Evolutionary conservation across 2,113 vertebrate genomes (phyloP), one percentile per base, ranked within the genome.

Genomic region (Oxygymnocypris stewartii): DNA sequence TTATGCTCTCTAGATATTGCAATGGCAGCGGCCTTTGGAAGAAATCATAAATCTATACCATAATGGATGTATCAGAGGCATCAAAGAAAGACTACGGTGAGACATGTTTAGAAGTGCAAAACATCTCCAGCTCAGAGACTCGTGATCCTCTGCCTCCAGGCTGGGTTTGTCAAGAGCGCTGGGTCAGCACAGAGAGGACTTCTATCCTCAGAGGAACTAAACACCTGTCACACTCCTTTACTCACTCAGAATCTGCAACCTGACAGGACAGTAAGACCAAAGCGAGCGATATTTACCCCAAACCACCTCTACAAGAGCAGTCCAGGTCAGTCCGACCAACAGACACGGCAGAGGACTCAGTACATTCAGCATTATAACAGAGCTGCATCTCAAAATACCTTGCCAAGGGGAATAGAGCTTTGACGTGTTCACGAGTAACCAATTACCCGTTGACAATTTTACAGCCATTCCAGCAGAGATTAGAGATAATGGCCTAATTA

Each of bases 401-500:
- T 11, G 28, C 31, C 25, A 47, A 69, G 42, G 80, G 16, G 25
- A 20, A 51, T 51, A 31, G 35, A 69, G 65, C 42, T 8, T 71
- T 54, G 11, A 69, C 69, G 47, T 71, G 6, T 16, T 51, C 49
- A 69, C 63, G 25, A 47, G 44, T 35, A 71, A 71, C 44, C 44
- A 49, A 37, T 82, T 82, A 81, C 40, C 37, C 40, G 1, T 3
- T 54, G 47, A 28, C 47, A 78, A n/a, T 78, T 78, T 54, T 42
- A 81, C 37, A 81, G 28, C 25, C 20, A 78, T 37, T 74, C 83
- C 37, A 12, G 18, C 73, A 82, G 59, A 37, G 51, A 80, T 81
- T 54, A 82, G 47, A 49, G 40, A 80, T 81, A 63, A 87, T 85
- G 81, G 37, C 25, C 63, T 67, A 78, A 80, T 77, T 49, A 67